These are phyloP conservation scores for Ptychoptera contaminata DNA, from an alignment of 2,888 invertebrate genomes.

Conservation along the genomic window DNA sequence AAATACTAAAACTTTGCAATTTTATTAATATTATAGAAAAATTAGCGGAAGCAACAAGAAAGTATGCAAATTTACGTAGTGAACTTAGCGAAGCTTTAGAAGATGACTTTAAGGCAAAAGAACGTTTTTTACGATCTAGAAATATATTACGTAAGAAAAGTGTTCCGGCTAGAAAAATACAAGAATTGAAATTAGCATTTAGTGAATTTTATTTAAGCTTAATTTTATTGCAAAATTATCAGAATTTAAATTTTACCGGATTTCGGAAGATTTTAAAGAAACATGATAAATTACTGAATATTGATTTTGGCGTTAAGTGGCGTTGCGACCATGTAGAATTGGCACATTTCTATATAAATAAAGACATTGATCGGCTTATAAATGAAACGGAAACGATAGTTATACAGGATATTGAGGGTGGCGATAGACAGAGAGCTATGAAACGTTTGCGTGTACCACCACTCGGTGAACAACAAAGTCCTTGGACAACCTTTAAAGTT, in stretches of 20 bases:
- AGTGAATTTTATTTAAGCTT: conserved; percentile 80
- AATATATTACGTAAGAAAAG: conserved; percentile 29
- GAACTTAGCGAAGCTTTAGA: conserved; percentile 43
- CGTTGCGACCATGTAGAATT: conserved; percentile 60
- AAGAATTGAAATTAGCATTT: conserved; percentile 75
- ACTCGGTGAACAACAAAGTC: conserved; percentile 65
- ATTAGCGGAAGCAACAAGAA: conserved; percentile 72
- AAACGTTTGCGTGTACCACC: conserved; percentile 74
- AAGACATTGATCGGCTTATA: conserved; percentile 72
- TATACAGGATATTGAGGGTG: conserved; percentile 55
- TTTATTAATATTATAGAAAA: conserved; percentile 43
- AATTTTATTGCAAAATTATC: conserved; percentile 75
- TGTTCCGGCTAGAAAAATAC: conserved; percentile 50
- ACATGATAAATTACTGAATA: conserved; percentile 64
- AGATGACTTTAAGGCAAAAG: conserved; percentile 28
- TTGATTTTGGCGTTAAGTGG: conserved; percentile 63
- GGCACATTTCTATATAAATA: conserved; percentile 71
- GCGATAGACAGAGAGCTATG: conserved; percentile 75
- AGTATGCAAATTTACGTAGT: conserved; percentile 55
- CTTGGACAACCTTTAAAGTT: conserved; percentile 71
- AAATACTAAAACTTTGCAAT: no score
- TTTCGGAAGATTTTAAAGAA: conserved; percentile 83
- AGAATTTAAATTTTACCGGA: conserved; percentile 76
- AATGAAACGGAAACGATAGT: conserved; percentile 59
- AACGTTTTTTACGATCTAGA: conserved; percentile 26